Evolutionary conservation across 1,140 invertebrate genomes (phyloP), one percentile per base, ranked within the genome.

Genomic region (Drosophila parabipectinata): DNA sequence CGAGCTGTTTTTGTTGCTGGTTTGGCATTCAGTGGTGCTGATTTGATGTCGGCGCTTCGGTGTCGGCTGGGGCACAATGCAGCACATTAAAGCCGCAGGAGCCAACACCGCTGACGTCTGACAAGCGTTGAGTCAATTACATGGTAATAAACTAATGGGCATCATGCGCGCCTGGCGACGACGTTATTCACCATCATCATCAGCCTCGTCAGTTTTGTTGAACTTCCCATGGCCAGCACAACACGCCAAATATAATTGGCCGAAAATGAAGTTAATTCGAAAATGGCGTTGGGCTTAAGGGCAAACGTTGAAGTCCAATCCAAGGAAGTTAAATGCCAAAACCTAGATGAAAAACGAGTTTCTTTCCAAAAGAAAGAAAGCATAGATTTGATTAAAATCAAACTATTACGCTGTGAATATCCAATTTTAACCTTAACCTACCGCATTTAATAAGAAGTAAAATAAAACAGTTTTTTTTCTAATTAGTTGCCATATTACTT

Each of bases 41-140:
- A 47, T 47, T 9, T 59, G 68, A 14, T 67, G 47, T 48, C 34
- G 54, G 10, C 15, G 34, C 41, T 14, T 44, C 41, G 41, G 58
- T 61, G 58, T 77, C 48, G 61, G 62, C 63, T 58, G 57, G 15
- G 82, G 72, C 77, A 81, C 87, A 85, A 85, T 87, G 74, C 81
- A 85, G 74, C 81, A 81, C 81, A 85, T 85, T 85, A 81, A 85
- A 87, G 82, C 82, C 77, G 61, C 81, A 85, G 81, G 74, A 85
- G 82, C 78, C 64, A 48, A 15, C 34, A 69, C 32, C 53, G 32
- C n/a, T 56, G 53, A 30, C 41, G 58, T 39, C 82, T 82, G 82
- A 85, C 82, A 85, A 76, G 82, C 82, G 82, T 79, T 88, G 82
- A 85, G 82, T 85, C 82, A 85, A 85, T 85, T 87, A 85, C 82